Percentiles rank a stretch among this genome's conserved stretches.
phyloP scores from a whole-genome alignment of 2,113 vertebrate species.

The Pandion haliaetus region DNA sequence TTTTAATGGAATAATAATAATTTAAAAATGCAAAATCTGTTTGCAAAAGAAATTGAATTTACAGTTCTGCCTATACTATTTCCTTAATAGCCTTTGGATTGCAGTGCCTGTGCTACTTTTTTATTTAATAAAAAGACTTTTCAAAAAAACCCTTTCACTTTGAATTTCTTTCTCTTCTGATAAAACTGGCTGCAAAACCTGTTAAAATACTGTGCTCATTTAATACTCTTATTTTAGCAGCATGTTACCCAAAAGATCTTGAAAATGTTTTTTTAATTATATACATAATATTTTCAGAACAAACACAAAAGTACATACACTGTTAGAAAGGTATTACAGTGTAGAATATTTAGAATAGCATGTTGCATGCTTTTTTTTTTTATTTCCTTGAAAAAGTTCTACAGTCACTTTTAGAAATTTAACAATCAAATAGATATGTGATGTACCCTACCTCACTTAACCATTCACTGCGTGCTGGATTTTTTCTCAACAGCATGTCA shows the following conservation, averaged over 20 bases:
- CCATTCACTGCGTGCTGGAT: background rate
- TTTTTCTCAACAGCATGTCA: conserved; percentile 13
- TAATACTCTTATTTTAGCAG: background rate
- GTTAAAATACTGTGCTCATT: background rate
- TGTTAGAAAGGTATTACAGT: background rate
- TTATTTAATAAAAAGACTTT: background rate
- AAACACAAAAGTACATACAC: background rate
- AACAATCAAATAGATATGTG: background rate
- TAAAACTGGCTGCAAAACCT: background rate
- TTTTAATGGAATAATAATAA: background rate
- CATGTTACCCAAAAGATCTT: background rate
- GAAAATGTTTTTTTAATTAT: background rate
- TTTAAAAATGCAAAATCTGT: background rate
- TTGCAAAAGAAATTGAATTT: background rate
- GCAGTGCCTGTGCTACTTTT: background rate
- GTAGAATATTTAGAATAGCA: background rate
- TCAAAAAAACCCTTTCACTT: rapidly evolving
- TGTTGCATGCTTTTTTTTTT: background rate
- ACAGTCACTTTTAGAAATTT: background rate
- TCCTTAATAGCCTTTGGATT: background rate
- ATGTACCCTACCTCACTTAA: background rate
- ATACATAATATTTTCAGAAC: background rate
- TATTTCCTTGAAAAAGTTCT: background rate
- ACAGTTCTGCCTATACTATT: background rate
- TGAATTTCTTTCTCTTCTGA: background rate